Evolutionary conservation across 2,888 invertebrate genomes (phyloP).

Genomic region (Perdita meconis): DNA sequence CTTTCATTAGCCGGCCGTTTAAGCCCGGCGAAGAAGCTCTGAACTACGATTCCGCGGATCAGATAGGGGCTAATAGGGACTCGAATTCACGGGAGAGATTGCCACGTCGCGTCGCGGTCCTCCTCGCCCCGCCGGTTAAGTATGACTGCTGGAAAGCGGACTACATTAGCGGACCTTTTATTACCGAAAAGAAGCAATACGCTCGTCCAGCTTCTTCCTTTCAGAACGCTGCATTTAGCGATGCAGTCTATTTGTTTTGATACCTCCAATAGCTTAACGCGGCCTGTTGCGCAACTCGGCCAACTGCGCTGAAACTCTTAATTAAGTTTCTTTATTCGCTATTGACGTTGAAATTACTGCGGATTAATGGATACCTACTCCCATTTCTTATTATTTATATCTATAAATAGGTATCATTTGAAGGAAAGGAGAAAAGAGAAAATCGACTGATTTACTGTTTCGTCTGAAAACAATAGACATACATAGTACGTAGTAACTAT

Average conservation of each 20-base stretch:
- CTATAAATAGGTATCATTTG: too few relatives aligned
- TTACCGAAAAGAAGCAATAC: background rate
- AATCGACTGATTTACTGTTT: too few relatives aligned
- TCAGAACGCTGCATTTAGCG: background rate
- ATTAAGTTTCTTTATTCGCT: background rate
- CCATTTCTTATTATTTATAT: too few relatives aligned
- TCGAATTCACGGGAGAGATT: constrained; percentile 31
- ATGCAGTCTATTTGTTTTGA: background rate
- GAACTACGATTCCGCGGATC: constrained; percentile 31
- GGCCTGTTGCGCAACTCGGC: background rate
- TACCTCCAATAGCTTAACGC: background rate
- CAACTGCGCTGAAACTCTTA: too few relatives aligned
- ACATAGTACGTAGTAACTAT: too few relatives aligned
- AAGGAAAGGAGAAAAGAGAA: too few relatives aligned
- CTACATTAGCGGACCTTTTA: background rate
- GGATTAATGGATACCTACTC: too few relatives aligned
- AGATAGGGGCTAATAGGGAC: constrained; percentile 38
- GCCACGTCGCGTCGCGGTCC: background rate
- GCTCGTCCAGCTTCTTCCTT: background rate
- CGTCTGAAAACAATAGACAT: too few relatives aligned
- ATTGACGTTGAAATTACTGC: too few relatives aligned
- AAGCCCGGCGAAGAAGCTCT: constrained; percentile 34
- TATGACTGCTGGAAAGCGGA: background rate
- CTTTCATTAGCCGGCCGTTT: constrained; percentile 52
- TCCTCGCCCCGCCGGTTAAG: background rate